A percentile compares a stretch with the other conserved stretches of the same genome.
These are phyloP conservation scores for Noctua janthina DNA, from an alignment of 2,888 invertebrate species.

Conservation along the genomic window DNA sequence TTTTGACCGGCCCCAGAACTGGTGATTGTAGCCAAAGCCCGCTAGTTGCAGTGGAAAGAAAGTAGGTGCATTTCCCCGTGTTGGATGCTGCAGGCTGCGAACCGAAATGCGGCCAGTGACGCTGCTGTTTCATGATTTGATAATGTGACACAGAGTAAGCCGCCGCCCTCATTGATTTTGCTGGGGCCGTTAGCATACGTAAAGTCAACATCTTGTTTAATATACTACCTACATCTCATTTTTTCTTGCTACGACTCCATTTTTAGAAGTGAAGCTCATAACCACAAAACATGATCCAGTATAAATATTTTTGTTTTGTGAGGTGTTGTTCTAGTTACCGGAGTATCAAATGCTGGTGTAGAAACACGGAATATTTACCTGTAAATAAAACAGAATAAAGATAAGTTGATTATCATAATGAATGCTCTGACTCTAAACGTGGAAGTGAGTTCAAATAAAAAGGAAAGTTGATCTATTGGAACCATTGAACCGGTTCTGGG, in stretches of 20 bases:
- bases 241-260: slow-evolving; percentile 13
- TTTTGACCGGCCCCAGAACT: slow-evolving; percentile 60
- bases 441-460: slow-evolving; percentile 63
- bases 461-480: slow-evolving; percentile 69
- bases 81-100: slow-evolving; percentile 82
- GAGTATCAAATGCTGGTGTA: slow-evolving; percentile 17
- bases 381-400: slow-evolving; percentile 72
- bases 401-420: slow-evolving; percentile 42
- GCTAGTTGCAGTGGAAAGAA: slow-evolving; percentile 87
- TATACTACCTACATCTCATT: slow-evolving; percentile 25
- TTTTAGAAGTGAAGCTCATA: slow-evolving; percentile 16
- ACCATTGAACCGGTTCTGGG: slow-evolving; percentile 61
- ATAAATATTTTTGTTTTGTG: slow-evolving; percentile 26
- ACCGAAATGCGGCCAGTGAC: slow-evolving; percentile 83
- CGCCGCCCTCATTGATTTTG: slow-evolving; percentile 63
- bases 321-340: slow-evolving; percentile 43
- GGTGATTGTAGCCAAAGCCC: slow-evolving; percentile 75
- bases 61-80: slow-evolving; percentile 86
- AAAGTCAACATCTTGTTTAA: slow-evolving; percentile 32
- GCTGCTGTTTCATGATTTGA: slow-evolving; percentile 75
- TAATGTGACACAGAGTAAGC: slow-evolving; percentile 66
- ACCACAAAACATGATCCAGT: slow-evolving; percentile 18
- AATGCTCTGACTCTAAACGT: slow-evolving; percentile 22
- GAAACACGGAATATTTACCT: slow-evolving; percentile 70
- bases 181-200: slow-evolving; percentile 25